A percentile compares a stretch with the other conserved stretches of the same genome.
Evolutionary conservation across 1,140 invertebrate species (phyloP).

Genomic region (Scaptodrosophila lebanonensis): DNA sequence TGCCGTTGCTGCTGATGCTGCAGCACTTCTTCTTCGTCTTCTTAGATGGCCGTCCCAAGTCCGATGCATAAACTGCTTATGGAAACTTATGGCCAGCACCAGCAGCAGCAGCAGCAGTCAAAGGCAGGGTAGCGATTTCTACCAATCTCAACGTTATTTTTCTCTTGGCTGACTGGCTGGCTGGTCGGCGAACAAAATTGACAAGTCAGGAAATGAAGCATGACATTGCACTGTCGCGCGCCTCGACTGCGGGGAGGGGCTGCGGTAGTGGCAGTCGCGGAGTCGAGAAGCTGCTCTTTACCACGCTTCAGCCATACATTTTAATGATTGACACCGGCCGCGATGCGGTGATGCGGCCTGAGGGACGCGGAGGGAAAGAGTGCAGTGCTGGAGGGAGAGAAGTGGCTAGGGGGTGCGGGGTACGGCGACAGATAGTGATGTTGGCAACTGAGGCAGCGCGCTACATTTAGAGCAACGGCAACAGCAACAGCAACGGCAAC

Average conservation of each 20-base stretch:
- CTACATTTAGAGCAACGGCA: conserved; percentile 57
- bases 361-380: too few species aligned
- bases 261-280: too few species aligned
- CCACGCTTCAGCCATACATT: conserved; percentile 50
- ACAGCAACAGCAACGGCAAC: conserved; percentile 57
- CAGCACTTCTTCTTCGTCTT: too few species aligned
- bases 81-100: conserved; percentile 6
- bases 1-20: neutral
- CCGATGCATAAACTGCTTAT: conserved; percentile 32
- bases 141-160: neutral
- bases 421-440: too few species aligned
- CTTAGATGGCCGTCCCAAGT: too few species aligned
- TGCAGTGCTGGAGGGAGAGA: too few species aligned
- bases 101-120: too few species aligned
- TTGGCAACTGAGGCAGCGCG: conserved; percentile 14
- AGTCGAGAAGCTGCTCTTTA: conserved; percentile 33
- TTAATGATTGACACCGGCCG: conserved; percentile 41
- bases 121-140: too few species aligned
- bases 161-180: neutral
- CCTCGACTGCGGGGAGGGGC: conserved; percentile 33
- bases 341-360: conserved; percentile 15
- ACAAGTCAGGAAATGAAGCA: conserved; percentile 73
- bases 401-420: too few species aligned
- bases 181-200: conserved; percentile 54
- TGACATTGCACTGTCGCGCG: conserved; percentile 67